Evolutionary conservation across 2,797 vertebrate genomes (phyloP).

Genomic region (Coluber constrictor): DNA sequence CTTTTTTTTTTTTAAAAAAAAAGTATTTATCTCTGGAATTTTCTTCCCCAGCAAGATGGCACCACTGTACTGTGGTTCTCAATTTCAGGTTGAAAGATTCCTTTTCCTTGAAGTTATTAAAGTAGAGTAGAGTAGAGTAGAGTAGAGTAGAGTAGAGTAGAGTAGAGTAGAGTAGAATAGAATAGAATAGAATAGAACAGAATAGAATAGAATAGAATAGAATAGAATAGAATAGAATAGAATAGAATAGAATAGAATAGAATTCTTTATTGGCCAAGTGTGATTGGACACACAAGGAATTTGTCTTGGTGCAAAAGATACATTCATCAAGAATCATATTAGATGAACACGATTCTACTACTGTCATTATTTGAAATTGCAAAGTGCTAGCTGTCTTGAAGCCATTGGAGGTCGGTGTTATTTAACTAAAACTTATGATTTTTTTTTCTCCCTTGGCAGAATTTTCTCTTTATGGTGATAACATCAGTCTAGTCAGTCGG

Average conservation of each 20-base stretch:
- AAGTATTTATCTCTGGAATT: not conserved
- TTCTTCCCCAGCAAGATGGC: not conserved
- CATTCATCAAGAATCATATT: not conserved
- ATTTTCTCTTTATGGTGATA: slow-evolving; percentile 39
- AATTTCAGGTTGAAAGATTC: not conserved
- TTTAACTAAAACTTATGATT: not conserved
- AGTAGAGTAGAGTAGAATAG: too few species aligned
- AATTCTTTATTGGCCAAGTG: too few species aligned
- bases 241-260: too few species aligned
- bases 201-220: too few species aligned
- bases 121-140: too few species aligned
- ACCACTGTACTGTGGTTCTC: not conserved
- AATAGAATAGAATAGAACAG: too few species aligned
- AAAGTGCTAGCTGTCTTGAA: not conserved
- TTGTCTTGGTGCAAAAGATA: too few species aligned
- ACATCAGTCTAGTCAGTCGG: slow-evolving; percentile 38
- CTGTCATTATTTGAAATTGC: not conserved
- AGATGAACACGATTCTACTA: not conserved
- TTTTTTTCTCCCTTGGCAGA: slow-evolving; percentile 20
- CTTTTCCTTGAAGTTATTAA: not conserved
- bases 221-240: too few species aligned
- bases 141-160: too few species aligned
- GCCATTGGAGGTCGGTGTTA: not conserved
- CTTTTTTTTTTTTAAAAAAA: not conserved
- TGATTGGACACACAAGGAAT: too few species aligned